A percentile compares a stretch with the other conserved stretches of the same genome.
These are phyloP conservation scores for Macrotis lagotis DNA, from an alignment of 2,113 vertebrate genomes.

Conservation along the genomic window DNA sequence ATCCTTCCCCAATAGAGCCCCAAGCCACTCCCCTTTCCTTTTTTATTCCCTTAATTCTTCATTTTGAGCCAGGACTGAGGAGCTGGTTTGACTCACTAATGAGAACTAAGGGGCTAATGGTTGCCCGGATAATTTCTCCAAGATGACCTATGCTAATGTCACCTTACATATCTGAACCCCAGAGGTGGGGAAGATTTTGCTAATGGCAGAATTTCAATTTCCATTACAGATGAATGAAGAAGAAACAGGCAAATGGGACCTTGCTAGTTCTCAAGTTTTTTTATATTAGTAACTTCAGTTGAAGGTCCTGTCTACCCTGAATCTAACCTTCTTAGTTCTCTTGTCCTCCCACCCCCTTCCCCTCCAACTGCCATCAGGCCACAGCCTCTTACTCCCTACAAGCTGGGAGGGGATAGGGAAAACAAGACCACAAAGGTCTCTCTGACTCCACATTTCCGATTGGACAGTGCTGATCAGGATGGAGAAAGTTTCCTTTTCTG, in stretches of 20 bases:
- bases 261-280: neutral
- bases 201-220: neutral
- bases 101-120: neutral
- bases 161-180: neutral
- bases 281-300: neutral
- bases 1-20: neutral
- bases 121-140: neutral
- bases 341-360: neutral
- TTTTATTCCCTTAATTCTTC: neutral
- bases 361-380: neutral
- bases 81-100: neutral
- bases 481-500: constrained; percentile 54
- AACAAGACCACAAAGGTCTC: neutral
- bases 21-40: neutral
- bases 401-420: neutral
- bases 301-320: neutral
- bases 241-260: neutral
- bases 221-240: neutral
- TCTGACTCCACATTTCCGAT: constrained; percentile 26
- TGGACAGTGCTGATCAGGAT: constrained; percentile 23
- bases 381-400: neutral
- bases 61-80: neutral
- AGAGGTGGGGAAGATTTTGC: neutral
- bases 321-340: neutral
- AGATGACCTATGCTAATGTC: neutral